Conservation (phyloP, 2,888 invertebrate genomes). For the Linnaemya tessellans region DNA sequence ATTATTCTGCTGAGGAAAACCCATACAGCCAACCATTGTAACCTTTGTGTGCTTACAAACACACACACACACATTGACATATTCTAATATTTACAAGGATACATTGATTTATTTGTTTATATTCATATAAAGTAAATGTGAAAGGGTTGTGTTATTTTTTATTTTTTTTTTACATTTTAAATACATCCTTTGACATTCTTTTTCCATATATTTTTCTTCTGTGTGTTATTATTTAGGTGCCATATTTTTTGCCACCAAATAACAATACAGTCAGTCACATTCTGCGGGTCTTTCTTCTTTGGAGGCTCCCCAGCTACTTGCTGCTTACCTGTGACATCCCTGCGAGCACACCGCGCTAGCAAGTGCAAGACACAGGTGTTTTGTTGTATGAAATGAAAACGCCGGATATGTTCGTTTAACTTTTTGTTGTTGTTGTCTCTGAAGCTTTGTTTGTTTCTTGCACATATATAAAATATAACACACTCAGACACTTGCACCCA, state of each 20-base stretch:
- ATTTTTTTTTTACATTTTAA: slow-evolving; percentile 33
- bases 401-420: slow-evolving; percentile 65
- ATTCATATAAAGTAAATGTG: slow-evolving; percentile 13
- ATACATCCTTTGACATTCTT: slow-evolving; percentile 70
- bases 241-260: slow-evolving; percentile 62
- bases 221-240: slow-evolving; percentile 60
- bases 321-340: not conserved
- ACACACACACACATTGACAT: not conserved
- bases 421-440: slow-evolving; percentile 14
- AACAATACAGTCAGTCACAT: slow-evolving; percentile 59
- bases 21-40: slow-evolving; percentile 22
- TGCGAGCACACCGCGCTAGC: slow-evolving; percentile 13
- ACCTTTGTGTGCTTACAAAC: slow-evolving; percentile 33
- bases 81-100: slow-evolving; percentile 23
- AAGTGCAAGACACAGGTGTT: slow-evolving; percentile 65
- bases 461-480: slow-evolving; percentile 21
- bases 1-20: slow-evolving; percentile 53
- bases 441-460: slow-evolving; percentile 56
- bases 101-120: slow-evolving; percentile 54
- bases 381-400: slow-evolving; percentile 50
- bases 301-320: not conserved
- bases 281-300: not conserved
- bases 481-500: not conserved
- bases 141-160: slow-evolving; percentile 19
- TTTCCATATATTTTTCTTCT: no score